Evolutionary conservation across 2,888 invertebrate species (phyloP).

Genomic region (Busseola fusca): DNA sequence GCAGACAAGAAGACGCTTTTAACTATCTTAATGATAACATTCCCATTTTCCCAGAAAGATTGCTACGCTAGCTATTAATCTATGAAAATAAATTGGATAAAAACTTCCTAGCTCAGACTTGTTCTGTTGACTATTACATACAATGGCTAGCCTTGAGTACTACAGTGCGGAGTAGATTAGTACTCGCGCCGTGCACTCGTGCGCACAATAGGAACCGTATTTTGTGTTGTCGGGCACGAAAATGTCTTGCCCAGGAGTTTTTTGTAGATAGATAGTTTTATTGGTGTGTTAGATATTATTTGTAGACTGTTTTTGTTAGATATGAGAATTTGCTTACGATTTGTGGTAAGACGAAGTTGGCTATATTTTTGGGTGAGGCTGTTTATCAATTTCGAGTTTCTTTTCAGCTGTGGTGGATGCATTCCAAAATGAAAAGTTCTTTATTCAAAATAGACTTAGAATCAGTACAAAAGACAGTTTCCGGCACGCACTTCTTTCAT

Average conservation of each 20-base stretch:
- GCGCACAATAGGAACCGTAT: constrained; percentile 9
- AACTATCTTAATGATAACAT: neutral
- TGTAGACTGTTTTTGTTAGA: neutral
- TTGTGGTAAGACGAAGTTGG: neutral
- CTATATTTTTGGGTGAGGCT: neutral
- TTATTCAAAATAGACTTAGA: no score
- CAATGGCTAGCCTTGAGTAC: constrained; percentile 40
- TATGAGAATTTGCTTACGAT: constrained; percentile 4
- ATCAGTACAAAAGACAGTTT: no score
- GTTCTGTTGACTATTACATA: constrained; percentile 22
- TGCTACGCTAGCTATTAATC: constrained; percentile 20
- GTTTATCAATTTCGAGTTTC: neutral
- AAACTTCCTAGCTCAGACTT: constrained; percentile 30
- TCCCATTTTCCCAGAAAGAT: neutral
- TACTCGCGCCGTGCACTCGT: constrained; percentile 10
- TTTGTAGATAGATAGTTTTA: neutral
- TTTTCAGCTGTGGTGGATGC: neutral
- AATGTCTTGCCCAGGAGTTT: constrained; percentile 8
- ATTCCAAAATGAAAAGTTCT: neutral
- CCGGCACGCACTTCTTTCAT: no score
- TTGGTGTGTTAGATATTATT: constrained; percentile 9
- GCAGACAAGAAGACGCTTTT: neutral
- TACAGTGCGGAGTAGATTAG: constrained; percentile 35
- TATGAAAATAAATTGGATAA: constrained; percentile 46
- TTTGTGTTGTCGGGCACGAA: constrained; percentile 6